Evolutionary conservation across 2,797 vertebrate genomes (phyloP).

Genomic region (Agapornis canus): DNA sequence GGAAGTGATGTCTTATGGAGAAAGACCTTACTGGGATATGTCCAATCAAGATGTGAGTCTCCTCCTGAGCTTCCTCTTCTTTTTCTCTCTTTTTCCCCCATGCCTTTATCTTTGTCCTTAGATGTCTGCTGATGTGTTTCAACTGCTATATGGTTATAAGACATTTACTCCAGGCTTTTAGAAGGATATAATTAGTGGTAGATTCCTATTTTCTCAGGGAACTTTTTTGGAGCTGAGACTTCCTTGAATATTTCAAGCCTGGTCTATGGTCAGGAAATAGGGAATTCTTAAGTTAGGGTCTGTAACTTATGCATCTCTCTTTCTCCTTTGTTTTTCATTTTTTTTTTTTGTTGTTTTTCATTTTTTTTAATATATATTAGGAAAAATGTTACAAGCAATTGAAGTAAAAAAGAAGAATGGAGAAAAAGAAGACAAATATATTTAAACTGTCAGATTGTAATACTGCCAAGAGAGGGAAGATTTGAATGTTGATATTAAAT

Average conservation of each 20-base stretch:
- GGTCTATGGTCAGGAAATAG: not conserved
- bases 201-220: not conserved
- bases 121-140: not conserved
- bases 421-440: not conserved
- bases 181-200: not conserved
- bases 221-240: not conserved
- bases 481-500: not conserved
- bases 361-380: not conserved
- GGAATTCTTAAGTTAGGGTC: not conserved
- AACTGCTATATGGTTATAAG: rapidly evolving
- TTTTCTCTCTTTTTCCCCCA: not conserved
- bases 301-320: not conserved
- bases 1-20: conserved; percentile 98
- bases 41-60: conserved; percentile 96
- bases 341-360: not conserved
- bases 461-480: not conserved
- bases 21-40: conserved; percentile 98
- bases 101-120: not conserved
- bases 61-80: not conserved
- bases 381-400: not conserved
- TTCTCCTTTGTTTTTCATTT: not conserved
- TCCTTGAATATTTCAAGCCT: not conserved
- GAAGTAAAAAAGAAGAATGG: not conserved
- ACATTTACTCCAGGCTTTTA: not conserved
- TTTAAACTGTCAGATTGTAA: not conserved